Conservation (phyloP, 1,140 invertebrate genomes). For the Megalonaias nervosa region DNA sequence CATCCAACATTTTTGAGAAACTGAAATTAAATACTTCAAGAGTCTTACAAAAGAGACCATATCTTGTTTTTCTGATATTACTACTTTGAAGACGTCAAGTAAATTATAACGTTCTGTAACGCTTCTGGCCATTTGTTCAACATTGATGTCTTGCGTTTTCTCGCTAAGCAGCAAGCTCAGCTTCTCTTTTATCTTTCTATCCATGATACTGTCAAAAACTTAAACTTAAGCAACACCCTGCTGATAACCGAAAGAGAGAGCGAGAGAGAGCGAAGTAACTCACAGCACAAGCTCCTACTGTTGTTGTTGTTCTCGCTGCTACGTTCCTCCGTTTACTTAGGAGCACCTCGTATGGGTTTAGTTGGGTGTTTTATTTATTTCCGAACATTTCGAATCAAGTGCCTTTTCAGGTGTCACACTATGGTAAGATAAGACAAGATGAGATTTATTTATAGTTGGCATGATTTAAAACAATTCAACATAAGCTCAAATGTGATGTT, state of each 20-base stretch:
- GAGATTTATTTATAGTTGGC: too few relatives aligned
- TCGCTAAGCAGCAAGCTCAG: not conserved
- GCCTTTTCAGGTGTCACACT: too few relatives aligned
- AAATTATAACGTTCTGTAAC: slow-evolving; percentile 1
- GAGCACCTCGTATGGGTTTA: too few relatives aligned
- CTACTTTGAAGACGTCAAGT: slow-evolving; percentile 6
- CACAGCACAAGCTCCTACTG: not conserved
- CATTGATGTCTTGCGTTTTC: slow-evolving; percentile 1
- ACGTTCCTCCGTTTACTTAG: too few relatives aligned
- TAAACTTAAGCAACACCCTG: not conserved
- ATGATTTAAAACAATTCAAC: too few relatives aligned
- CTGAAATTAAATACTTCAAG: not conserved
- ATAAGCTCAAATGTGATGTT: too few relatives aligned
- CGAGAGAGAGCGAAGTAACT: not conserved
- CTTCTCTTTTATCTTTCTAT: not conserved
- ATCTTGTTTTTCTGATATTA: not conserved
- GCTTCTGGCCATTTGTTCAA: slow-evolving; percentile 7
- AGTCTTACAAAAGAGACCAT: not conserved
- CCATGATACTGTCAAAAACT: slow-evolving; percentile 1
- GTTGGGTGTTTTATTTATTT: too few relatives aligned
- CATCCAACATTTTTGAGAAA: slow-evolving; percentile 6
- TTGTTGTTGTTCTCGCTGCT: not conserved
- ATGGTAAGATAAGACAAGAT: too few relatives aligned
- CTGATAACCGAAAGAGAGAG: not conserved
- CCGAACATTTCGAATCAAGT: too few relatives aligned